A percentile compares a stretch with the other conserved stretches of the same genome.
phyloP scores from a whole-genome alignment of 2,797 vertebrate genomes.

The Anabacerthia variegaticeps region DNA sequence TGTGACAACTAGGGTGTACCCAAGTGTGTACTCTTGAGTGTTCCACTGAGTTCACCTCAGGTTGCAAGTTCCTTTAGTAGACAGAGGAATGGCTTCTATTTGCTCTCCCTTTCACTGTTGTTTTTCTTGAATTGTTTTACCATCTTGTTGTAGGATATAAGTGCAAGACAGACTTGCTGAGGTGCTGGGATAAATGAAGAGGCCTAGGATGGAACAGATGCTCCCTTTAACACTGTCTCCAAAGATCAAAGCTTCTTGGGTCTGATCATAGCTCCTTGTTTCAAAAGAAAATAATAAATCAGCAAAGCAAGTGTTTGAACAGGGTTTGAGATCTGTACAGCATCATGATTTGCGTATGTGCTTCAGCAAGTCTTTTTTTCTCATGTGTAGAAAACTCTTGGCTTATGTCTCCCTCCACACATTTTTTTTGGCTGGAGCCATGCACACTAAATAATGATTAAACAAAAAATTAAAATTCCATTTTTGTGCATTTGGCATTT shows the following conservation, averaged over 20 bases:
- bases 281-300: neutral
- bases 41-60: neutral
- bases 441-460: constrained; percentile 66
- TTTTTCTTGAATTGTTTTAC: neutral
- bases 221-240: neutral
- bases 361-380: neutral
- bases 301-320: neutral
- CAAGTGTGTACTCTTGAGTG: neutral
- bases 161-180: neutral
- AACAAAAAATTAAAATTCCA: constrained; percentile 75
- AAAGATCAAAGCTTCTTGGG: neutral
- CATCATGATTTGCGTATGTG: neutral
- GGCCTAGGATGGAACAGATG: neutral
- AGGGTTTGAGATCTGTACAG: neutral
- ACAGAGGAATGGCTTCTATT: neutral
- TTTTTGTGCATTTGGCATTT: constrained; percentile 61
- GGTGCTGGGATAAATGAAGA: neutral
- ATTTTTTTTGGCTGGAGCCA: constrained; percentile 39
- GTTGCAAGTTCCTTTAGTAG: neutral
- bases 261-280: neutral
- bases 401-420: neutral
- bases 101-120: neutral
- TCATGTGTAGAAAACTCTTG: neutral
- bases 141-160: neutral
- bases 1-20: neutral